Conservation (phyloP, 2,888 invertebrate genomes). For the Eupeodes luniger region DNA sequence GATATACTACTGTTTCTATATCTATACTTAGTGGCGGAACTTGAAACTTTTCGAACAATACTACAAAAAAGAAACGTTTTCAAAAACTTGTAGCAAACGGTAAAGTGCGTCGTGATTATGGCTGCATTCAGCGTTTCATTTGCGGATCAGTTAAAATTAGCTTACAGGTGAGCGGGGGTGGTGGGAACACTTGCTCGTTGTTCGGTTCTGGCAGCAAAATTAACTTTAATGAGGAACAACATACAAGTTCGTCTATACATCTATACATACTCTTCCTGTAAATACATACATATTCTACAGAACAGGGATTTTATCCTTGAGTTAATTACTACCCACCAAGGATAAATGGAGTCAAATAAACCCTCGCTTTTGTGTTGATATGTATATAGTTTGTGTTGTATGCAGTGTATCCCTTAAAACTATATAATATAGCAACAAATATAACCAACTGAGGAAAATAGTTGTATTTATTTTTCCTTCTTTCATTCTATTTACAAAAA, state of each 20-base stretch:
- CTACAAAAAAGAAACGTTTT: background rate
- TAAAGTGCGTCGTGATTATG: constrained; percentile 43
- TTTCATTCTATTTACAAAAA: too few relatives aligned
- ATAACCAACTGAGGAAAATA: too few relatives aligned
- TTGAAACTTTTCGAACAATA: background rate
- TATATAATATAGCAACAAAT: too few relatives aligned
- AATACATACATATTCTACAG: background rate
- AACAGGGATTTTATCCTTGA: constrained; percentile 10
- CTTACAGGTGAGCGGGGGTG: constrained; percentile 80
- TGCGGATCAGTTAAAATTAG: constrained; percentile 82
- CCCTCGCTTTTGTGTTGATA: background rate
- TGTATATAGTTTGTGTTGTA: background rate
- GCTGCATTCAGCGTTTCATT: constrained; percentile 81
- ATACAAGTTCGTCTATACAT: background rate
- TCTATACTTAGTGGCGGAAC: too few relatives aligned
- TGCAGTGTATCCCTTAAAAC: background rate
- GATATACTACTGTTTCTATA: background rate
- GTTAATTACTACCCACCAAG: constrained; percentile 16
- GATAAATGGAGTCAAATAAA: background rate
- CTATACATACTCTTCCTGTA: background rate
- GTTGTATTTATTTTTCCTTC: too few relatives aligned
- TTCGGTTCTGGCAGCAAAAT: constrained; percentile 7
- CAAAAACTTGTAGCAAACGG: background rate
- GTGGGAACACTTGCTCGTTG: background rate
- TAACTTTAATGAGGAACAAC: constrained; percentile 1